Evolutionary conservation across 2,888 invertebrate species (phyloP).

Genomic region (Amphipyra tragopoginis): DNA sequence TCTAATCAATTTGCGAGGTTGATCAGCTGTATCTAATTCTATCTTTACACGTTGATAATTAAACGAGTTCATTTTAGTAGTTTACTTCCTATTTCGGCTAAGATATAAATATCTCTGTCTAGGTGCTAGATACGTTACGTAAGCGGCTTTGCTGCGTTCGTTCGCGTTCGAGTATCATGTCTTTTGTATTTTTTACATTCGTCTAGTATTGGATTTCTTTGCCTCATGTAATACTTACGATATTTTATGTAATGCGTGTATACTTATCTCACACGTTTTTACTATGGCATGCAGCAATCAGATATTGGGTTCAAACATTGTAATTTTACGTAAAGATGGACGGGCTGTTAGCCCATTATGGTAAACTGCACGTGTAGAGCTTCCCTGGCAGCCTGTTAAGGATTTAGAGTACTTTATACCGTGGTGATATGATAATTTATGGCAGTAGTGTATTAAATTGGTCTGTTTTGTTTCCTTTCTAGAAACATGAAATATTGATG

Average conservation of each 20-base stretch:
- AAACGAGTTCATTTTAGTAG: slow-evolving; percentile 48
- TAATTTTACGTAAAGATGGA: slow-evolving; percentile 40
- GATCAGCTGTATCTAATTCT: slow-evolving; percentile 27
- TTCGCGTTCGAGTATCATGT: slow-evolving; percentile 27
- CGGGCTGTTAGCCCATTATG: slow-evolving; percentile 38
- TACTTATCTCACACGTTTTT: slow-evolving; percentile 23
- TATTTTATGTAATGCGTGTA: slow-evolving; percentile 42
- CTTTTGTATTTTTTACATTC: slow-evolving; percentile 45
- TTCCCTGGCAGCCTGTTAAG: slow-evolving; percentile 46
- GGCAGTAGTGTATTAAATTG: slow-evolving; percentile 15
- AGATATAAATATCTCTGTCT: slow-evolving; percentile 34
- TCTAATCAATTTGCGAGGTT: slow-evolving; percentile 45
- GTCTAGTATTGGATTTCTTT: slow-evolving; percentile 40
- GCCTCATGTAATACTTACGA: slow-evolving; percentile 40
- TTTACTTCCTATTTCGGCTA: slow-evolving; percentile 55
- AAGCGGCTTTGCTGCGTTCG: slow-evolving; percentile 35
- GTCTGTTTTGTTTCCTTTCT: slow-evolving; percentile 14
- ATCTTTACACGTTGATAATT: slow-evolving; percentile 43
- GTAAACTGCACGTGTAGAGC: slow-evolving; percentile 39
- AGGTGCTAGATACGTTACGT: slow-evolving; percentile 44
- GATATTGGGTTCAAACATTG: slow-evolving; percentile 47
- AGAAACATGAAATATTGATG: too few relatives aligned
- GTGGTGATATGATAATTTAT: slow-evolving; percentile 31
- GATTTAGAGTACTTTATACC: slow-evolving; percentile 34
- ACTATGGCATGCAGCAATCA: slow-evolving; percentile 23